phyloP scores from a whole-genome alignment of 2,888 invertebrate species.

The Cryptus armator region DNA sequence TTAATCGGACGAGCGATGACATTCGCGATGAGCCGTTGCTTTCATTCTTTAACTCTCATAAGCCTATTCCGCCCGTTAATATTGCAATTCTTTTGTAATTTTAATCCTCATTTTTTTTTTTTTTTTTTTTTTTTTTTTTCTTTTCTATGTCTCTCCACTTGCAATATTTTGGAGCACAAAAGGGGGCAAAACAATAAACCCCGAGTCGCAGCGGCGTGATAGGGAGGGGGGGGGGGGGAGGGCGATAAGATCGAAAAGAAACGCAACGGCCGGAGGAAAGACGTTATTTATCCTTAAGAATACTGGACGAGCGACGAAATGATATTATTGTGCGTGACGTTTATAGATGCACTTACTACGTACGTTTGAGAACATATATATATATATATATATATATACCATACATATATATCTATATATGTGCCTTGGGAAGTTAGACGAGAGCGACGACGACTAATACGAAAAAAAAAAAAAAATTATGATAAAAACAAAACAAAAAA shows the following conservation, averaged over 20 bases:
- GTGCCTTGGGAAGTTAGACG: constrained; percentile 34
- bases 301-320: constrained; percentile 69
- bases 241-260: background rate
- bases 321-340: constrained; percentile 58
- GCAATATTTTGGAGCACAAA: constrained; percentile 1
- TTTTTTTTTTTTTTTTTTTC: background rate
- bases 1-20: constrained; percentile 22
- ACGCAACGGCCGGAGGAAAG: constrained; percentile 11
- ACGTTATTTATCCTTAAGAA: constrained; percentile 62
- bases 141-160: background rate
- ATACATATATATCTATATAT: constrained; percentile 3
- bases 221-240: no score
- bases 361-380: constrained; percentile 26
- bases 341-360: constrained; percentile 46
- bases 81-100: background rate
- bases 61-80: background rate
- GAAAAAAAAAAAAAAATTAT: constrained; percentile 23
- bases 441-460: constrained; percentile 13
- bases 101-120: background rate
- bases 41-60: background rate
- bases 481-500: constrained; percentile 11
- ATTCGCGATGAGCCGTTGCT: background rate
- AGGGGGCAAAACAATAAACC: background rate
- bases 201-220: background rate
- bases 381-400: background rate